phyloP scores from a whole-genome alignment of 2,113 vertebrate species.

The Clarias macrocephalus region DNA sequence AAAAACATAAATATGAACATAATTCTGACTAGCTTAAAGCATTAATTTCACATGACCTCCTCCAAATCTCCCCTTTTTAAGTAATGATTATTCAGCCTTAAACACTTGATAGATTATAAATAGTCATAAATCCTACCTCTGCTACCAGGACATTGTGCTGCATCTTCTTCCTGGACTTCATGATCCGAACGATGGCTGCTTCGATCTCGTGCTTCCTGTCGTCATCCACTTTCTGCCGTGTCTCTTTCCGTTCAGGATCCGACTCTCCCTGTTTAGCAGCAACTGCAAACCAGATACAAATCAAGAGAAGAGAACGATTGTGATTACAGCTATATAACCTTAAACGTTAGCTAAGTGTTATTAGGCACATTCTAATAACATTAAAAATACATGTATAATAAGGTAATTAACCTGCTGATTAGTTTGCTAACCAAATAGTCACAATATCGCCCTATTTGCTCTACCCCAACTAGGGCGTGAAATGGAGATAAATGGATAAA shows the following conservation, averaged over 20 bases:
- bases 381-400: no score
- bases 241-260: slow-evolving; percentile 98
- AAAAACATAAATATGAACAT: neutral
- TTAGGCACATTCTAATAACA: neutral
- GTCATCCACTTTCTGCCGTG: slow-evolving; percentile 97
- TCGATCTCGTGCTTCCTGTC: slow-evolving; percentile 99
- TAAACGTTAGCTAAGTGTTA: neutral
- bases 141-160: slow-evolving; percentile 98
- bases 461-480: neutral
- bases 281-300: slow-evolving; percentile 70
- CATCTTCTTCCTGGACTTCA: slow-evolving; percentile 99
- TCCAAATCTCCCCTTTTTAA: neutral
- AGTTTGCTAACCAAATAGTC: neutral
- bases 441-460: neutral
- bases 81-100: no score
- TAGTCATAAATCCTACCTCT: slow-evolving; percentile 78
- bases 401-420: neutral
- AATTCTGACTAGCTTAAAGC: neutral
- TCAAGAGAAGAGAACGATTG: neutral
- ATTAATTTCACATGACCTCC: neutral
- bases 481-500: neutral
- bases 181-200: slow-evolving; percentile 98
- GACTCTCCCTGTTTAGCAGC: slow-evolving; percentile 99
- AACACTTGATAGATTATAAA: neutral
- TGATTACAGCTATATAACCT: neutral